These are phyloP conservation scores for Hemitrygon akajei DNA, from an alignment of 2,797 vertebrate species.

Conservation along the genomic window DNA sequence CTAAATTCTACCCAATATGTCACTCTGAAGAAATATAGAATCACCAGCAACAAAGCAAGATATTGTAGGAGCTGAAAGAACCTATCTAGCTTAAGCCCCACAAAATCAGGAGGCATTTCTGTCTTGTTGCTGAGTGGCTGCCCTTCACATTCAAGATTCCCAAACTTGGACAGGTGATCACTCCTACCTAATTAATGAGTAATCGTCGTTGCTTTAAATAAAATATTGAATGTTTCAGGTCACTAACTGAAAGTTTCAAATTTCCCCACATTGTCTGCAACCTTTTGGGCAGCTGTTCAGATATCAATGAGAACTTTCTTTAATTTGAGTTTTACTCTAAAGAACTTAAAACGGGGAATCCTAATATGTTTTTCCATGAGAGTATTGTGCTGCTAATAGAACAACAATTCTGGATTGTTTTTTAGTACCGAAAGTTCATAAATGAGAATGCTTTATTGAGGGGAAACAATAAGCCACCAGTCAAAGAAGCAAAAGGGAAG, in stretches of 20 bases:
- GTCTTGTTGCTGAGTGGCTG: neutral
- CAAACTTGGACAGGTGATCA: neutral
- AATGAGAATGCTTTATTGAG: neutral
- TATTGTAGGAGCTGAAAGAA: neutral
- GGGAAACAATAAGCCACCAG: neutral
- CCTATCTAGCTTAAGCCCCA: neutral
- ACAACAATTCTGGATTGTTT: neutral
- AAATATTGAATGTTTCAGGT: neutral
- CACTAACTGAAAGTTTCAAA: neutral
- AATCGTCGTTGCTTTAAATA: neutral
- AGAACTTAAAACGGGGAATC: neutral
- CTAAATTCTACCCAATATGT: no score
- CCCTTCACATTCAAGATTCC: neutral
- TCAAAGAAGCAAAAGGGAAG: neutral
- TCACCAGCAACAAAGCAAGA: neutral
- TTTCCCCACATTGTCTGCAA: no score
- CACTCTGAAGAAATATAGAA: no score
- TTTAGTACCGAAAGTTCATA: neutral
- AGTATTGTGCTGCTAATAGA: neutral
- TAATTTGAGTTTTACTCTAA: neutral
- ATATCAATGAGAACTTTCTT: neutral
- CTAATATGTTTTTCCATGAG: neutral
- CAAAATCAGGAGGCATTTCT: neutral
- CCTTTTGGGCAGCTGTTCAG: no score
- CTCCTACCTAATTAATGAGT: neutral